Evolutionary conservation across 2,113 vertebrate genomes (phyloP).

Genomic region (Chlorodrepanis virens): DNA sequence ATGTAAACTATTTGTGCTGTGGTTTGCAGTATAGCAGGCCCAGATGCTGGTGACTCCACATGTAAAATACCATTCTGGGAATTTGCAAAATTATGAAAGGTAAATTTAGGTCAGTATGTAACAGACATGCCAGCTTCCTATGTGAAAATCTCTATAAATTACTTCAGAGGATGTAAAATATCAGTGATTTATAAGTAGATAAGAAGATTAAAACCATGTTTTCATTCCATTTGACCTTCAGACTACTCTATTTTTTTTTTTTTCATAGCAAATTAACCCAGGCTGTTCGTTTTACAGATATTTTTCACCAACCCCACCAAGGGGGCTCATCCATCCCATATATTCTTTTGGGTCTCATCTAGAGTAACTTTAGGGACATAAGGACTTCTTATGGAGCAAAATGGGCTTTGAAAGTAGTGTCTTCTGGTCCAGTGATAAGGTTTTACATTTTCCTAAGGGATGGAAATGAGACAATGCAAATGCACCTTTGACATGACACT

Average conservation of each 20-base stretch:
- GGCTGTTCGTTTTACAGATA: not conserved
- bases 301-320: not conserved
- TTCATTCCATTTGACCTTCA: slow-evolving; percentile 50
- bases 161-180: not conserved
- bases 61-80: not conserved
- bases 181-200: slow-evolving; percentile 49
- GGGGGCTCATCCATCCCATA: not conserved
- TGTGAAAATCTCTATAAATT: slow-evolving; percentile 29
- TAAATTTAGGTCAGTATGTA: slow-evolving; percentile 19
- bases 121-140: not conserved
- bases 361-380: not conserved
- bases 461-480: not conserved
- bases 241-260: not conserved
- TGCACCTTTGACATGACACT: not conserved
- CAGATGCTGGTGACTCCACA: not conserved
- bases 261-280: not conserved
- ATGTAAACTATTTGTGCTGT: not conserved
- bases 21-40: not conserved
- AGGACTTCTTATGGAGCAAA: not conserved
- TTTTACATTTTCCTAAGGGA: not conserved
- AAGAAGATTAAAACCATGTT: slow-evolving; percentile 52
- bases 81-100: not conserved
- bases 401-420: not conserved
- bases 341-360: not conserved
- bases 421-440: not conserved